Percentiles rank a stretch among this genome's conserved stretches.
phyloP scores from a whole-genome alignment of 1,140 invertebrate genomes.

The Halictus rubicundus region DNA sequence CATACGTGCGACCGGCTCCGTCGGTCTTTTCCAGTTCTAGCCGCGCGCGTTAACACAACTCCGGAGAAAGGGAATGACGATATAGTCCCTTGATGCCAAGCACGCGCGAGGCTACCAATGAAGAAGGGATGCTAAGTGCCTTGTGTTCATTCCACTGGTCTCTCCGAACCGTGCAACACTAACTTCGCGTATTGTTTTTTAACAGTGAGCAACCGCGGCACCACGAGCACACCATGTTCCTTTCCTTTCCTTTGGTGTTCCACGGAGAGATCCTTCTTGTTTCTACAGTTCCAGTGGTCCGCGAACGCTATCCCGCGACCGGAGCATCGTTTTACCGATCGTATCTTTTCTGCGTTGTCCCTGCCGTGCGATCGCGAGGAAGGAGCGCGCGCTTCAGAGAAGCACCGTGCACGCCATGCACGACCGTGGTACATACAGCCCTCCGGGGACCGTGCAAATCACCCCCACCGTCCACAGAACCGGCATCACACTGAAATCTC shows the following conservation, averaged over 20 bases:
- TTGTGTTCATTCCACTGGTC: not conserved
- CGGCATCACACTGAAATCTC: slow-evolving; percentile 66
- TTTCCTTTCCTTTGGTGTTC: not conserved
- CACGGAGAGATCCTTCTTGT: not conserved
- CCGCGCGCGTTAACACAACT: not conserved
- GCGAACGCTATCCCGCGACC: not conserved
- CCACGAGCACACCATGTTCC: slow-evolving; percentile 23
- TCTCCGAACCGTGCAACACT: slow-evolving; percentile 21
- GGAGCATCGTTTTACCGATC: not conserved
- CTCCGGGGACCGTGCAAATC: slow-evolving; percentile 43
- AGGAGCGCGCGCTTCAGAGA: slow-evolving; percentile 36
- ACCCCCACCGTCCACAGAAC: slow-evolving; percentile 59
- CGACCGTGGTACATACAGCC: slow-evolving; percentile 29
- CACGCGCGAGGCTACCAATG: not conserved
- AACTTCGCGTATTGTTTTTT: slow-evolving; percentile 3
- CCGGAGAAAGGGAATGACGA: slow-evolving; percentile 30
- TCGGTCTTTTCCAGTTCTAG: not conserved
- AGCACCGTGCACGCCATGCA: slow-evolving; percentile 35
- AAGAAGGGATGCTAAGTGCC: slow-evolving; percentile 5
- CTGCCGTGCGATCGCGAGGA: not conserved
- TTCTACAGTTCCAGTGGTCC: not conserved
- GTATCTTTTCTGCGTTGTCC: not conserved
- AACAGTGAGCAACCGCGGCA: slow-evolving; percentile 22
- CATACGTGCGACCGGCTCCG: slow-evolving; percentile 2
- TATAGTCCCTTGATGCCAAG: not conserved